Conservation (phyloP, 2,888 invertebrate species). For the Conistra vaccinii region DNA sequence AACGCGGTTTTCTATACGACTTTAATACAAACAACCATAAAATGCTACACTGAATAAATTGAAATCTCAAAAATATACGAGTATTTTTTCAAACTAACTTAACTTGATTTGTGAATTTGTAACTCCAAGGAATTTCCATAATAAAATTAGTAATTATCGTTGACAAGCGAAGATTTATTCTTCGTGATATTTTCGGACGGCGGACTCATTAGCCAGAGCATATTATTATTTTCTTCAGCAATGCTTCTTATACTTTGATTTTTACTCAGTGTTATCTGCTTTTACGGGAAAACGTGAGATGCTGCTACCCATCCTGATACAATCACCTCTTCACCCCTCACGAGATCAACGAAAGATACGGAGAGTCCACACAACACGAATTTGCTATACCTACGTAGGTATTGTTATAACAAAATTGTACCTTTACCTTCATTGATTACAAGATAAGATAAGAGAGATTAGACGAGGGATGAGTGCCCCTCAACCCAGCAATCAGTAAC, state of each 20-base stretch:
- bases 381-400: background rate
- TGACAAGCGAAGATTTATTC: conserved; percentile 21
- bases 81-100: conserved; percentile 1
- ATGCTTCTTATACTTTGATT: background rate
- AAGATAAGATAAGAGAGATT: conserved; percentile 45
- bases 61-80: conserved; percentile 11
- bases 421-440: conserved; percentile 47
- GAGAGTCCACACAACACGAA: conserved; percentile 15
- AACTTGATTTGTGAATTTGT: conserved; percentile 30
- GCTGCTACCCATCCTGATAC: conserved; percentile 3
- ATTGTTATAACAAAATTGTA: conserved; percentile 22
- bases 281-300: conserved; percentile 7
- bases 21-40: conserved; percentile 19
- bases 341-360: conserved; percentile 22
- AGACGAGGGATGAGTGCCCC: conserved; percentile 38
- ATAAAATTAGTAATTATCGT: conserved; percentile 35
- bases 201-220: conserved; percentile 3
- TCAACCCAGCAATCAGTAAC: conserved; percentile 54
- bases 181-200: conserved; percentile 15
- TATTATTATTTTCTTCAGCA: conserved; percentile 12
- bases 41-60: conserved; percentile 12
- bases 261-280: conserved; percentile 1
- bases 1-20: background rate
- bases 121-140: conserved; percentile 38
- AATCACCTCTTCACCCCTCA: conserved; percentile 20